Conservation (phyloP, 2,888 invertebrate species). For the Rambutsinella grinnellia region DNA sequence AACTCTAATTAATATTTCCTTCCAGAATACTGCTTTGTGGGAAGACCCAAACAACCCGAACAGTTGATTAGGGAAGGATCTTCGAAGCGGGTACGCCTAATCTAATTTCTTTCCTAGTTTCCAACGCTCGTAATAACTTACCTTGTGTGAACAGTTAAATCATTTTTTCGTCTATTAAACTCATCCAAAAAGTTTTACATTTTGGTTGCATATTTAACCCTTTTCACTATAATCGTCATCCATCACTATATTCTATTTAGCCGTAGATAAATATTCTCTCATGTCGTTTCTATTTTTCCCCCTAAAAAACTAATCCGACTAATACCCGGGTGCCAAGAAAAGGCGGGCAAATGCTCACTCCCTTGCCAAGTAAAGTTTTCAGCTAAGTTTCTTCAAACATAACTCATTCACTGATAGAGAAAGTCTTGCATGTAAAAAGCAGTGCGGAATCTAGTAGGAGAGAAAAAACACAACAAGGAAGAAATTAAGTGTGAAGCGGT, state of each 20-base stretch:
- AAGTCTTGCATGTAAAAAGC: not conserved
- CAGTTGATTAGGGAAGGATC: conserved; percentile 89
- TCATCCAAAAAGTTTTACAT: too few relatives aligned
- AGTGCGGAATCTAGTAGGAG: not conserved
- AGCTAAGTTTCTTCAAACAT: conserved; percentile 30
- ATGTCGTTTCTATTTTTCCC: too few relatives aligned
- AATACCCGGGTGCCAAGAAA: conserved; percentile 40
- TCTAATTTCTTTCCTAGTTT: not conserved
- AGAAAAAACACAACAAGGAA: not conserved
- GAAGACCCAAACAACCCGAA: conserved; percentile 85
- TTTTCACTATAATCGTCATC: too few relatives aligned
- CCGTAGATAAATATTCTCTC: too few relatives aligned
- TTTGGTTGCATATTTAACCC: too few relatives aligned
- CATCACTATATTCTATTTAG: too few relatives aligned
- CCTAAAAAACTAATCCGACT: too few relatives aligned
- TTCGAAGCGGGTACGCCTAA: conserved; percentile 81
- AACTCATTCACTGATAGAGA: conserved; percentile 32
- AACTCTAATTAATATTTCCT: conserved; percentile 62
- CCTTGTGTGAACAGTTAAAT: too few relatives aligned
- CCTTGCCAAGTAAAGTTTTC: conserved; percentile 28
- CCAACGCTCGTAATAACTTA: too few relatives aligned
- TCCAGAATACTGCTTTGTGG: conserved; percentile 85
- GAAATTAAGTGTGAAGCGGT: too few relatives aligned
- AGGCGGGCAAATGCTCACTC: conserved; percentile 28
- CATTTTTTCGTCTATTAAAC: too few relatives aligned